These are phyloP conservation scores for Cossypha caffra DNA, from an alignment of 2,797 vertebrate genomes.

Conservation along the genomic window DNA sequence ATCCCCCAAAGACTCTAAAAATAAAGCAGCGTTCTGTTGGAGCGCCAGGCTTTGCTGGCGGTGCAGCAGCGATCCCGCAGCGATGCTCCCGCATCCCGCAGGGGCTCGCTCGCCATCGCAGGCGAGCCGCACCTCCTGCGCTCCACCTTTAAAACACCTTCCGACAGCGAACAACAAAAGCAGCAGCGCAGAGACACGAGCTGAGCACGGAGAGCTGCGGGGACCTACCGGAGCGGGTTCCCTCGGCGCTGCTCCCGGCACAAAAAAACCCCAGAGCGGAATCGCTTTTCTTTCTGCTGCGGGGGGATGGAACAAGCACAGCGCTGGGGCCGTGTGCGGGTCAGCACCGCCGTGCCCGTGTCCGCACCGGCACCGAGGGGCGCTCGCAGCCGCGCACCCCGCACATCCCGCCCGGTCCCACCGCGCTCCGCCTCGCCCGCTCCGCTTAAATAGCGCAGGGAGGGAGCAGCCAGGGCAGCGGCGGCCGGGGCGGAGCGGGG, in stretches of 20 bases:
- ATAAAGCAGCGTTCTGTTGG: neutral
- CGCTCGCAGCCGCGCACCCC: too few relatives aligned
- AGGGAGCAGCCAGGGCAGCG: too few relatives aligned
- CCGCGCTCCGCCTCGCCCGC: neutral
- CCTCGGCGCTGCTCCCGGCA: neutral
- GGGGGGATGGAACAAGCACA: accelerated
- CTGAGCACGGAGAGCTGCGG: neutral
- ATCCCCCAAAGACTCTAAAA: neutral
- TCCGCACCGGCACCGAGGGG: accelerated
- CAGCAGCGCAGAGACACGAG: neutral
- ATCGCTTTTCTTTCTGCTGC: accelerated
- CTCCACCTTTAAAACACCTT: neutral
- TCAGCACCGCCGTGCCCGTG: neutral
- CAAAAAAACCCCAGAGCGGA: neutral
- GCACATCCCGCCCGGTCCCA: neutral
- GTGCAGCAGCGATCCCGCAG: neutral
- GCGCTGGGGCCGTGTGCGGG: neutral
- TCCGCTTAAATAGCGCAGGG: neutral
- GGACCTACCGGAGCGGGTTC: neutral
- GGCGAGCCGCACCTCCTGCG: neutral
- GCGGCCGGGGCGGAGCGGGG: too few relatives aligned
- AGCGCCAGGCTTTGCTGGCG: too few relatives aligned
- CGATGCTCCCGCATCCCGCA: neutral
- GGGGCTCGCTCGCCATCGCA: too few relatives aligned
- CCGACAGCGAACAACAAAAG: accelerated